phyloP scores from a whole-genome alignment of 30 jellyfish, hydroid and myxozoan species.

The Chironex yamaguchii region DNA sequence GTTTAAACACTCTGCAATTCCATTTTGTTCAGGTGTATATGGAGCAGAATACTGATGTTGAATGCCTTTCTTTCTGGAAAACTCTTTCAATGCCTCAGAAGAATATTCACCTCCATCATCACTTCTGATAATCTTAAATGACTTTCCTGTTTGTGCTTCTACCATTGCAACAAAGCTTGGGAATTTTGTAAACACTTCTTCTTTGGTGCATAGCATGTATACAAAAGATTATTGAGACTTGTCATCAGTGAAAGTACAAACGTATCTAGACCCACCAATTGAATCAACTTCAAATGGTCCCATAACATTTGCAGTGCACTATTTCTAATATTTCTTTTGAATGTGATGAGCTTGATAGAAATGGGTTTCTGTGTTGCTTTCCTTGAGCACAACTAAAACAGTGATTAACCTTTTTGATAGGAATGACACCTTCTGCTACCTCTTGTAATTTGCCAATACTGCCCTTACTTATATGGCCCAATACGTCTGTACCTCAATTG shows the following conservation, averaged over 20 bases:
- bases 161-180: constrained; percentile 19
- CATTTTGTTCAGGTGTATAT: constrained; percentile 49
- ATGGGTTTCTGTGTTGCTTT: constrained; percentile 52
- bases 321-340: constrained; percentile 10
- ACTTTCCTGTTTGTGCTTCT: constrained; percentile 30
- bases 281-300: constrained; percentile 53
- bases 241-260: constrained; percentile 38
- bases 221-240: constrained; percentile 17
- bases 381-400: constrained; percentile 56
- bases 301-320: constrained; percentile 45
- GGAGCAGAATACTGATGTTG: constrained; percentile 25
- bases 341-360: constrained; percentile 17
- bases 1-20: constrained; percentile 42
- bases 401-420: background rate
- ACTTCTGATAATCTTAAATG: constrained; percentile 3
- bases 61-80: constrained; percentile 36
- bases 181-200: constrained; percentile 17
- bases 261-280: constrained; percentile 47
- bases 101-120: constrained; percentile 41
- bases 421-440: constrained; percentile 20
- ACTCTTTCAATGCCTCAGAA: background rate
- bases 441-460: constrained; percentile 6
- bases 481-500: constrained; percentile 15
- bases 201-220: constrained; percentile 20
- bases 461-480: constrained; percentile 27